Evolutionary conservation across 2,113 vertebrate species (phyloP).

Genomic region (Opisthocomus hoazin): DNA sequence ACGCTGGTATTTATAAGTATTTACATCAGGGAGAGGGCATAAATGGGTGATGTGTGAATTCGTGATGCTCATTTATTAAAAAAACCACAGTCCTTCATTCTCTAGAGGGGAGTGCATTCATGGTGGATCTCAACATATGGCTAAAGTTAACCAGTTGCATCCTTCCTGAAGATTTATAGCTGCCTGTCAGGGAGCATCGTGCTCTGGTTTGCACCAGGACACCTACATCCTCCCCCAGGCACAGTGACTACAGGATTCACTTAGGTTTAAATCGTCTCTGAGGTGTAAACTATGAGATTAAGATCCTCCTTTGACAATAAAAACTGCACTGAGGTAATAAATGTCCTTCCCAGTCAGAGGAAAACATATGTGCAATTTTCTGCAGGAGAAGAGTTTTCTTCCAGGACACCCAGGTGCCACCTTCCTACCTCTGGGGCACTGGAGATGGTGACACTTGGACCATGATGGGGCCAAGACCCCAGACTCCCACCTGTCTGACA

Average conservation of each 20-base stretch:
- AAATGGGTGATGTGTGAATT: not conserved
- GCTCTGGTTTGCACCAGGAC: not conserved
- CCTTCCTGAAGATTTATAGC: not conserved
- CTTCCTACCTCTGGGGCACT: not conserved
- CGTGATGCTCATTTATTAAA: not conserved
- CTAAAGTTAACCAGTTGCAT: not conserved
- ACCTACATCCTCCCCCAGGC: not conserved
- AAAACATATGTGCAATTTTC: not conserved
- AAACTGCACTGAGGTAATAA: not conserved
- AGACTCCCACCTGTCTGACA: not conserved
- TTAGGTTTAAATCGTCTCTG: not conserved
- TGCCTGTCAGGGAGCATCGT: not conserved
- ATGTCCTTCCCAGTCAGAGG: not conserved
- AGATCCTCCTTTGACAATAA: not conserved
- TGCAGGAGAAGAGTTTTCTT: not conserved
- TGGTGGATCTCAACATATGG: not conserved
- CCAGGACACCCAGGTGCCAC: not conserved
- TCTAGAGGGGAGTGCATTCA: not conserved
- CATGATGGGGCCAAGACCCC: not conserved
- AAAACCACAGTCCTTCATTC: fast-evolving
- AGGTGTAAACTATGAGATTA: not conserved
- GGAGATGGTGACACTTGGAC: not conserved
- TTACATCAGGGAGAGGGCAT: not conserved
- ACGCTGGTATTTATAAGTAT: fast-evolving
- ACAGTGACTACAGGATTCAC: not conserved